Base-by-base conservation (phyloP, 2,888 invertebrate species). In the Clistopyga incitator region DNA sequence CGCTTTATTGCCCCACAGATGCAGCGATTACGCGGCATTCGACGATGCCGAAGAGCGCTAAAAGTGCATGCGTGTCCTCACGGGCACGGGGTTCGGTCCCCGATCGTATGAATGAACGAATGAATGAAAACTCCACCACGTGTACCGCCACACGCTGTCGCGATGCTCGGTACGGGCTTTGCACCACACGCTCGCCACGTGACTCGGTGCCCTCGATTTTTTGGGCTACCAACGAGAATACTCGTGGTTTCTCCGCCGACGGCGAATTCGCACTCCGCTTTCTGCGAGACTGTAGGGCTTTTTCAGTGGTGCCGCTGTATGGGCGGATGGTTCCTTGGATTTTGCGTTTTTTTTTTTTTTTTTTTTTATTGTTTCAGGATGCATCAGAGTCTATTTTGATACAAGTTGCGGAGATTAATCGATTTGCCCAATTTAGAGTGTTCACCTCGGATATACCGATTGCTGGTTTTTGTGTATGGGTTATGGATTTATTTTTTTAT, bases 61-160 rank as follows among this genome's bases (percentile, higher is more conserved):
- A 56, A 23, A 6, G 15, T 29, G 34, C 18, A n/a, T 34, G 34
- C n/a, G 29, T 29, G 34, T 61, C 4, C n/a, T 13, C 18, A n/a
- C 8, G 61, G 65, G 42, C 23, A 65, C 38, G 20, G 23, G 72
- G 29, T 38, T 70, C 23, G 25, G 18, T 29, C 25, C 34, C 50
- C 52, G 38, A 23, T 10, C 38, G 54, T 20, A 38, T 56, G 54
- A 42, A 23, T 42, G 71, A 56, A 29, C 10, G 70, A 52, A 71
- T 71, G 71, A 71, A 71, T 71, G 71, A 38, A 56, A 71, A 70
- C 45, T n/a, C n/a, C n/a, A n/a, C 54, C 71, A 38, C 71, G 71
- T 54, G 71, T 47, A 47, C 13, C 56, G 25, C 45, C 15, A 67
- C 25, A 13, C 38, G n/a, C n/a, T n/a, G n/a, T n/a, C n/a, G n/a